phyloP scores from a whole-genome alignment of 2,113 vertebrate genomes.

The Corynorhinus townsendii region DNA sequence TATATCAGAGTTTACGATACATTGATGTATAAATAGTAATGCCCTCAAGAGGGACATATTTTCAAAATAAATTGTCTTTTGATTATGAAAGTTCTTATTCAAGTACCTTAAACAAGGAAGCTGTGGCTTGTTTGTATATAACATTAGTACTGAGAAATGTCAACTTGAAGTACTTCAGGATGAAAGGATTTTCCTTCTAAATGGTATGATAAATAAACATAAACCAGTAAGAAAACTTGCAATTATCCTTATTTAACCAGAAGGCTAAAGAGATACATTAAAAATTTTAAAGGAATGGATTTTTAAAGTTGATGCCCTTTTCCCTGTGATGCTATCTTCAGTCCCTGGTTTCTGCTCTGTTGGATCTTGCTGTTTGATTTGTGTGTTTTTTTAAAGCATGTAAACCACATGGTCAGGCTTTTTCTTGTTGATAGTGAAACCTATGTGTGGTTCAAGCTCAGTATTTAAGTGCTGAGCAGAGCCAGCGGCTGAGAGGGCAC shows the following conservation, averaged over 20 bases:
- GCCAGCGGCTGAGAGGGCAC: neutral
- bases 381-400: neutral
- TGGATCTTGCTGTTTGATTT: neutral
- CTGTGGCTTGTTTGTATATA: neutral
- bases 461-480: neutral
- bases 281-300: neutral
- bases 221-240: neutral
- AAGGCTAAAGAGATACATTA: neutral
- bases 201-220: neutral
- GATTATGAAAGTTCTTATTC: neutral
- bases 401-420: neutral
- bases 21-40: neutral
- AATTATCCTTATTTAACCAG: neutral
- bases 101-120: neutral
- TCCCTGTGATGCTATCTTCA: neutral
- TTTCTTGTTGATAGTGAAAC: neutral
- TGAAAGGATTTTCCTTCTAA: neutral
- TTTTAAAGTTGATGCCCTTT: neutral
- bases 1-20: neutral
- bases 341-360: neutral
- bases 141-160: neutral
- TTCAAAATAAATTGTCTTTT: conserved; percentile 27
- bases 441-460: neutral
- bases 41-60: neutral
- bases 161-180: neutral